phyloP scores from a whole-genome alignment of 2,797 vertebrate species.

The Acanthurus leucopareius region DNA sequence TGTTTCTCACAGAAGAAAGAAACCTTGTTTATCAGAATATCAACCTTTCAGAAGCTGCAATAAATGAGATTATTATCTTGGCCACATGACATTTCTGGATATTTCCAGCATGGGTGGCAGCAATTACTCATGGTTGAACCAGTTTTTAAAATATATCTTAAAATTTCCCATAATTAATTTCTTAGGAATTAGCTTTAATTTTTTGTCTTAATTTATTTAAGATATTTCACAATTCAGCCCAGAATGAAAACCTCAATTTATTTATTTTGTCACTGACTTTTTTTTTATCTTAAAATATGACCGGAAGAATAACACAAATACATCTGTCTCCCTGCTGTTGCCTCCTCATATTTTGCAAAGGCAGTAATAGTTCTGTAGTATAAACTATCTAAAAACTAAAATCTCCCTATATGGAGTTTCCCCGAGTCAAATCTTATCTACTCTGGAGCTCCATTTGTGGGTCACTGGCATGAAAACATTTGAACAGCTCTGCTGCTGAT shows the following conservation, averaged over 20 bases:
- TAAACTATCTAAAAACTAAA: slow-evolving; percentile 16
- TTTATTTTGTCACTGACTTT: not conserved
- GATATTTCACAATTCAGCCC: not conserved
- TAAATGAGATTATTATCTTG: slow-evolving; percentile 22
- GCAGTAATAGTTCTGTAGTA: not conserved
- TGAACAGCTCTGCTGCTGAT: slow-evolving; percentile 54
- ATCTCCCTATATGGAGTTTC: slow-evolving; percentile 38
- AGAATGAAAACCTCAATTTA: not conserved
- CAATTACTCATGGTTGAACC: not conserved
- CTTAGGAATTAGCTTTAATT: not conserved
- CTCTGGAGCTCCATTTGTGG: slow-evolving; percentile 57
- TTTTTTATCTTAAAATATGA: not conserved
- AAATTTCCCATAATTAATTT: not conserved
- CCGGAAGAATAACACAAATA: not conserved
- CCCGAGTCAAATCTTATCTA: slow-evolving; percentile 51
- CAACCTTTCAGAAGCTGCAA: slow-evolving; percentile 3
- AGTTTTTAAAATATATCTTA: not conserved
- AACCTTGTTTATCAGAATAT: slow-evolving; percentile 2
- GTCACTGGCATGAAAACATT: slow-evolving; percentile 69
- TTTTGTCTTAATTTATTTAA: not conserved
- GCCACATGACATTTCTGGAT: not conserved
- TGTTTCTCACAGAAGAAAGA: slow-evolving; percentile 22
- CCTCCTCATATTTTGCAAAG: not conserved
- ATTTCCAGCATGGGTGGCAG: slow-evolving; percentile 5
- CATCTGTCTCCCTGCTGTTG: not conserved